A percentile compares a stretch with the other conserved stretches of the same genome.
Conservation (phyloP, 2,797 vertebrate genomes). For the Molossus molossus region DNA sequence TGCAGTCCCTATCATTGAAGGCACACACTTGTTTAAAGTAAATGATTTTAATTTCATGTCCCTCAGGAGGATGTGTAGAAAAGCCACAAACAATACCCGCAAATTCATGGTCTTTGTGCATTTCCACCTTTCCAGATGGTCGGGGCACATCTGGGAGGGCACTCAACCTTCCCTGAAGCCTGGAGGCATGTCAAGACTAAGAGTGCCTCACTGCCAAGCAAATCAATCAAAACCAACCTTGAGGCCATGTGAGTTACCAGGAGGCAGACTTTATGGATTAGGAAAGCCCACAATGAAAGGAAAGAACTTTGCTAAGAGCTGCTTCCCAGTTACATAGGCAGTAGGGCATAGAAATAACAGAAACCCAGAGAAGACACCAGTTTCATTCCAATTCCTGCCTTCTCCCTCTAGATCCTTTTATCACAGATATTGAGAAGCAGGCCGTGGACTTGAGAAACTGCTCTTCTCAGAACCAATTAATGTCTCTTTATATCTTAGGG, state of each 20-base stretch:
- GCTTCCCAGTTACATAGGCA: not conserved
- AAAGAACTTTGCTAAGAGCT: not conserved
- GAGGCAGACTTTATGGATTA: not conserved
- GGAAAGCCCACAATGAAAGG: not conserved
- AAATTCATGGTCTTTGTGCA: not conserved
- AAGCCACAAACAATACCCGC: not conserved
- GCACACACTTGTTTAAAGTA: not conserved
- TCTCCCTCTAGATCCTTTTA: not conserved
- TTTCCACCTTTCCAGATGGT: constrained; percentile 49
- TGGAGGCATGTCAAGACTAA: not conserved
- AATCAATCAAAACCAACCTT: not conserved
- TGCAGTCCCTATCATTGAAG: not conserved
- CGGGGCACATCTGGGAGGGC: constrained; percentile 1
- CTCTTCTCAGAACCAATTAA: not conserved
- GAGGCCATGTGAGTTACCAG: not conserved
- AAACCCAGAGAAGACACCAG: not conserved
- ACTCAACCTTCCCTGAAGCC: not conserved
- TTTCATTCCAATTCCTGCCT: not conserved
- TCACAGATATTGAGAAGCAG: not conserved
- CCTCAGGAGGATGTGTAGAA: not conserved
- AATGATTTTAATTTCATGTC: constrained; percentile 41
- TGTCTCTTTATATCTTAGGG: not conserved
- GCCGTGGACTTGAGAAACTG: not conserved
- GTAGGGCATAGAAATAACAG: not conserved
- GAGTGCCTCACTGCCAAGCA: not conserved